Base-by-base conservation (phyloP, 2,113 vertebrate species). In the Oriolus oriolus region DNA sequence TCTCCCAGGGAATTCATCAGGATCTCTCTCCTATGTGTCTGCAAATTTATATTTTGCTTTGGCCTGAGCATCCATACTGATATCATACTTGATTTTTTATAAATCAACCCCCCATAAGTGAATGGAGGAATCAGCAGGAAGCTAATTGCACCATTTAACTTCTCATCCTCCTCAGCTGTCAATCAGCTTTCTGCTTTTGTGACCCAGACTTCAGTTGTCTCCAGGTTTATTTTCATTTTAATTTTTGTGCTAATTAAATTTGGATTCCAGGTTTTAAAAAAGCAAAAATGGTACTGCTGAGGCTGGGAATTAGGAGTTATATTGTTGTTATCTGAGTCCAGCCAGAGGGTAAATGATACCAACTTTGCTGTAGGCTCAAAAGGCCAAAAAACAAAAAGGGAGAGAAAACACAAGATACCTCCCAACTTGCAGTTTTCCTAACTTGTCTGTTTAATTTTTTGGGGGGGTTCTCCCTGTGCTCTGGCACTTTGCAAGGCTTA, bases 211-310 rank as follows among this genome's bases (percentile, higher is more conserved):
- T 95, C 77, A 81, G 21, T 41, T 80, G 45, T 95, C 88, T 90
- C 47, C 82, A 64, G 64, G 76, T 88, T 95, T 95, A 91, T 74
- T 93, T 89, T 86, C 13, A 50, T 93, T 80, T 90, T 80, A n/a
- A 56, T 91, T 74, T 95, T 84, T 92, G 39, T 85, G 73, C 76
- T 93, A 92, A 96, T 96, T 94, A 89, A 90, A 93, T 93, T 92
- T 95, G 80, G 73, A 92, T 94, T 89, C 49, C 83, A 78, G 23
- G 73, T 73, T 93, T 89, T 22, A 84, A 28, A 88, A 95, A 89
- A 92, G 85, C 63, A 94, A 81, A 91, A 92, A 64, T 44, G 14
- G 47, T 83, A 78, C 31, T 69, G 64, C 73, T 70, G 44, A 90
- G 47, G 50, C 85, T 86, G 64, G 39, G 82, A 90, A 75, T 66